Evolutionary conservation across 2,797 vertebrate genomes (phyloP), one percentile per base, ranked within the genome.

Genomic region (Coregonus ussuriensis): DNA sequence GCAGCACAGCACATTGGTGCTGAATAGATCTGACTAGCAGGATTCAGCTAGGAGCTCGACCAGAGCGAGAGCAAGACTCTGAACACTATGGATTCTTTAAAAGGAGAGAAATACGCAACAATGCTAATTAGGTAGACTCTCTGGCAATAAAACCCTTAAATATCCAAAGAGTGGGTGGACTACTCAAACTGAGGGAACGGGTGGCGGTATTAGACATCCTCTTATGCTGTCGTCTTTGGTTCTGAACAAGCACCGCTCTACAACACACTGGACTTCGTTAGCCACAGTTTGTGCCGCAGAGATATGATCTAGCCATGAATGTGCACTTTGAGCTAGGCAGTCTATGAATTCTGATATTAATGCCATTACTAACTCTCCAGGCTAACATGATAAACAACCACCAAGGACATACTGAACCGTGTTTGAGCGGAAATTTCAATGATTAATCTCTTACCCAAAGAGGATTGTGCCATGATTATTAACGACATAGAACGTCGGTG

Each of bases 101-200:
- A 62, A 70, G 63, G 25, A 16, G 37, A 33, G 29, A 7, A 78
- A 78, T 9, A 66, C 65, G 59, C 84, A 81, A 79, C 78, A 70
- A 72, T 56, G 52, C 63, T 82, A 86, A 85, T 86, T 76, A 76
- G 74, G 75, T 52, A 37, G 56, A 78, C 41, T 31, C 51, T 78
- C 51, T 74, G 71, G 13, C 72, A 79, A 78, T 1, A 4, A 75
- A 82, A 83, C 56, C 62, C 63, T 74, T 74, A 62, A 83, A 82
- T 73, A 53, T 77, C 72, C 78, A 74, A 77, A 80, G 78, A 78
- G 72, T 67, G 63, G 79, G 71, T 65, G 72, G 80, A 82, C 62
- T 15, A 52, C 31, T 74, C 65, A 70, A 65, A 77, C 67, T 35
- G 70, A 74, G 14, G 25, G 25, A n/a, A 52, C 41, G 63, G 4